A percentile compares a stretch with the other conserved stretches of the same genome.
Evolutionary conservation across 2,113 vertebrate species (phyloP).

Genomic region (Camarhynchus parvulus): DNA sequence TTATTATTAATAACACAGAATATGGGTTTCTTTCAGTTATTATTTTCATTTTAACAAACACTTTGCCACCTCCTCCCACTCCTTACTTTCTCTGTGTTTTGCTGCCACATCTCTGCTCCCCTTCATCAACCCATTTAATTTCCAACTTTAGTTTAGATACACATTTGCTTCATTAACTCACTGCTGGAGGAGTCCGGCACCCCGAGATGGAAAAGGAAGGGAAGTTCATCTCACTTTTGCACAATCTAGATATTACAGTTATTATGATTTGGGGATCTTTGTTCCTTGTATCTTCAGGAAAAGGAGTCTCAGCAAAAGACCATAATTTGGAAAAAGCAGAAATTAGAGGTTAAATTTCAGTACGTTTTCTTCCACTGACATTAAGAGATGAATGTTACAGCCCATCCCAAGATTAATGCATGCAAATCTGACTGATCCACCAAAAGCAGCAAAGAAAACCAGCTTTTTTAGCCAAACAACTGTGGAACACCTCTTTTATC

Average conservation of each 20-base stretch:
- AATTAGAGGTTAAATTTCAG: neutral
- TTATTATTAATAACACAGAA: neutral
- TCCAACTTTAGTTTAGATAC: neutral
- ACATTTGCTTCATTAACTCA: neutral
- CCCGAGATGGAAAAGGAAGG: rapidly evolving
- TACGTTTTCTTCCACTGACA: neutral
- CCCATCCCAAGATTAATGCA: neutral
- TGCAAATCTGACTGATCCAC: neutral
- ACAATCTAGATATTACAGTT: neutral
- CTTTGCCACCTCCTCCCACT: neutral
- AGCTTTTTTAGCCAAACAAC: neutral
- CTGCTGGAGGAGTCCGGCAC: neutral
- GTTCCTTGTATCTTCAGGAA: neutral
- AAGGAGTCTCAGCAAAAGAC: rapidly evolving
- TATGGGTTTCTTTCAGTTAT: rapidly evolving
- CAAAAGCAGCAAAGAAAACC: neutral
- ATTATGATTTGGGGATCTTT: neutral
- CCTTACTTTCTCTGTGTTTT: neutral
- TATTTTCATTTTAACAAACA: neutral
- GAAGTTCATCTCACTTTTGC: neutral
- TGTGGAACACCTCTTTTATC: neutral
- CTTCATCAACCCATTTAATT: neutral
- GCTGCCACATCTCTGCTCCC: neutral
- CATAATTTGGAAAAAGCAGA: neutral
- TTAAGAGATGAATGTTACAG: neutral